Percentiles rank a stretch among this genome's conserved stretches.
Conservation (phyloP, 2,113 vertebrate genomes). For the Lanius collurio region DNA sequence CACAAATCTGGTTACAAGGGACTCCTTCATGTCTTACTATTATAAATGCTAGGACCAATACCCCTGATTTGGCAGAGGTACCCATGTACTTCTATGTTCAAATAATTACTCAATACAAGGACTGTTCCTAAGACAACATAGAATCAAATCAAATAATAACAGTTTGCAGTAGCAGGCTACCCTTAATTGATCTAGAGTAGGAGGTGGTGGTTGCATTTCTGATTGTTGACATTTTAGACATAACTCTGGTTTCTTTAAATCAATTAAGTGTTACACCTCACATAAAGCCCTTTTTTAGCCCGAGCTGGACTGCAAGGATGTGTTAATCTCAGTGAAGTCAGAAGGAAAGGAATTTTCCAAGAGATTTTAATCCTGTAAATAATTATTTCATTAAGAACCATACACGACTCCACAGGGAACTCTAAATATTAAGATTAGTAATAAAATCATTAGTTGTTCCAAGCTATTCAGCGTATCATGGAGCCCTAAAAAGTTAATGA, state of each 20-base stretch:
- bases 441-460: conserved; percentile 57
- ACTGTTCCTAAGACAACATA: neutral
- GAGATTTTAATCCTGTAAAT: conserved; percentile 61
- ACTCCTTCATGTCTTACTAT: neutral
- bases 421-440: conserved; percentile 61
- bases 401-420: conserved; percentile 23
- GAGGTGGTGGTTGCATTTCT: neutral
- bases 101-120: neutral
- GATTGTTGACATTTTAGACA: neutral
- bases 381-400: conserved; percentile 57
- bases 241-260: neutral
- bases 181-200: neutral
- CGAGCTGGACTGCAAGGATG: neutral
- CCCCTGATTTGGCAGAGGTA: neutral
- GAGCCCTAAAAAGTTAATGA: conserved; percentile 51
- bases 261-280: neutral
- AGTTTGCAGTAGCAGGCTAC: neutral
- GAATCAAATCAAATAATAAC: neutral
- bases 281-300: neutral
- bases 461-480: conserved; percentile 42
- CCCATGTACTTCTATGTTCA: neutral
- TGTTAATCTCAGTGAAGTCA: neutral
- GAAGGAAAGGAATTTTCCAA: conserved; percentile 15
- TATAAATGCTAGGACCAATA: neutral
- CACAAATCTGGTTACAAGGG: neutral